Base-by-base conservation (phyloP, 2,888 invertebrate species). In the Xestia sexstrigata region DNA sequence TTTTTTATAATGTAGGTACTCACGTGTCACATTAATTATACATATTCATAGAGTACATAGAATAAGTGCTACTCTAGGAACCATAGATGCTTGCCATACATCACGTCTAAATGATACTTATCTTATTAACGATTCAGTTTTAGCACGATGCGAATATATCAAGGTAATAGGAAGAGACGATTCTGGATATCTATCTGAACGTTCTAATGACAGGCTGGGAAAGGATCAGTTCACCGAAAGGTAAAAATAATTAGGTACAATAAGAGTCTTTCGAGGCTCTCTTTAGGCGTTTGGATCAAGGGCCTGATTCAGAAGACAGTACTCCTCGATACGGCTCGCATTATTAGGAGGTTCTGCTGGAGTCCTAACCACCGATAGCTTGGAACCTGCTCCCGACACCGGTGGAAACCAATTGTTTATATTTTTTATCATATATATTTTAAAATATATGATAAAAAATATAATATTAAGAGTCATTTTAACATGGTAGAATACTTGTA, bases 101-200 rank as follows among this genome's bases (percentile, higher is more conserved):
- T 74, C 71, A 73, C 69, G 63, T 74, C 20, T 66, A 66, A 82
- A 74, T 79, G 39, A 84, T 60, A 74, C n/a, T n/a, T n/a, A n/a
- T n/a, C n/a, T n/a, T n/a, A n/a, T 35, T 60, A 75, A 30, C 39
- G 52, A 78, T 74, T 79, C 47, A 80, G 70, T 71, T 77, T 70
- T 86, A 78, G 84, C 87, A 76, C 74, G 85, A 77, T 69, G 68
- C 70, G 78, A 81, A 82, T 77, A 76, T 80, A 80, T 75, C 35
- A 30, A 75, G 17, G 42, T 70, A 55, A 75, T 79, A 74, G 62
- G 47, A 68, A 84, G 26, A 55, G 77, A 35, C 72, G 17, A 35
- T 85, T 71, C 71, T 72, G 23, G 23, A 52, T 26, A 84, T 69
- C 55, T 20, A 42, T 49, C 35, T 47, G 11, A 52, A 35, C n/a